Evolutionary conservation across 2,113 vertebrate species (phyloP).

Genomic region (Butorides virescens): DNA sequence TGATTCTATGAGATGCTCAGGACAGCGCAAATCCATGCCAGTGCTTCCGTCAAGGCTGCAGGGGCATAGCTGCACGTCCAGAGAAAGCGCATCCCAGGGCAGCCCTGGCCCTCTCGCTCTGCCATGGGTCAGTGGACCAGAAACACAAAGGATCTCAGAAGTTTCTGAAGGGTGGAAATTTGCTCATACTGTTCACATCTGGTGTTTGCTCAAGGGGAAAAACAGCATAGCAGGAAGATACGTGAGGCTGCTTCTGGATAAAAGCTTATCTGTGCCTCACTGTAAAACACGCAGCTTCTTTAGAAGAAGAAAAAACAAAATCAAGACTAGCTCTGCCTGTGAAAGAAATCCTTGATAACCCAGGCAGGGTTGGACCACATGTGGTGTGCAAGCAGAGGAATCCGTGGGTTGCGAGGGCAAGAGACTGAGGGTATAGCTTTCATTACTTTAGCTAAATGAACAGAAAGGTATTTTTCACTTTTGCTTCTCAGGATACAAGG

Average conservation of each 20-base stretch:
- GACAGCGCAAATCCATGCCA: fast-evolving
- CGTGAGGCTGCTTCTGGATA: background rate
- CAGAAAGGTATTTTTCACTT: background rate
- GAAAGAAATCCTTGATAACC: background rate
- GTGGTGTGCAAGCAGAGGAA: background rate
- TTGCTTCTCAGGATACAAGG: background rate
- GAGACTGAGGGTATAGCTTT: background rate
- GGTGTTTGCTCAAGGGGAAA: background rate
- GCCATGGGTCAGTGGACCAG: background rate
- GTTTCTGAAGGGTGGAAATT: background rate
- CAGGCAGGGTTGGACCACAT: background rate
- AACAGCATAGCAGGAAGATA: background rate
- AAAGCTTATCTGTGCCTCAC: background rate
- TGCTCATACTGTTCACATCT: background rate
- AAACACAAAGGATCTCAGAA: background rate
- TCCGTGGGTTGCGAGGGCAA: background rate
- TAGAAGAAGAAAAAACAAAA: background rate
- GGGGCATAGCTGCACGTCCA: fast-evolving
- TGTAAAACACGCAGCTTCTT: background rate
- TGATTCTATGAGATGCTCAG: background rate
- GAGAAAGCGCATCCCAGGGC: background rate
- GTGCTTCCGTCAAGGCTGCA: fast-evolving
- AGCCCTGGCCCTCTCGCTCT: fast-evolving
- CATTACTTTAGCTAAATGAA: background rate
- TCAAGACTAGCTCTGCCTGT: background rate